These are phyloP conservation scores for Thamnophis sirtalis DNA, from an alignment of 2,113 vertebrate genomes.

Conservation along the genomic window DNA sequence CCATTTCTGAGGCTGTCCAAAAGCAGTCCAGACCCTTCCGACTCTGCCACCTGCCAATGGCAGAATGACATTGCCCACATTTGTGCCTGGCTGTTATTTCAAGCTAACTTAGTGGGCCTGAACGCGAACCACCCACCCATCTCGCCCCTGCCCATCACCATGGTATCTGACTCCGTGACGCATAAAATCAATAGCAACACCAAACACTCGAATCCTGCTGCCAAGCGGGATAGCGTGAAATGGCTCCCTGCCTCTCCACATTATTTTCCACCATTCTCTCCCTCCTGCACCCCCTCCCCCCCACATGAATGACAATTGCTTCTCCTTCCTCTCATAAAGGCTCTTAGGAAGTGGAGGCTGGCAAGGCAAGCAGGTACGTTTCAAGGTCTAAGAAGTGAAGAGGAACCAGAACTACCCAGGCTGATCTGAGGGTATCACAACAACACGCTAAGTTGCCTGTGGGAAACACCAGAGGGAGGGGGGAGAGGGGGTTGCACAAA, in stretches of 20 bases:
- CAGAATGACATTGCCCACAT: background rate
- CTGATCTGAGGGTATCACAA: background rate
- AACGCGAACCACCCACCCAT: constrained; percentile 7
- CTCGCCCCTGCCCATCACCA: constrained; percentile 21
- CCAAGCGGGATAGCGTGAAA: constrained; percentile 15
- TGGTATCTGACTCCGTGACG: constrained; percentile 28
- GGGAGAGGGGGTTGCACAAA: background rate
- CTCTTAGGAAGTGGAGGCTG: background rate
- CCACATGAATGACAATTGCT: background rate
- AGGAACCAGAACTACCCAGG: background rate
- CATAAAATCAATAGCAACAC: constrained; percentile 34
- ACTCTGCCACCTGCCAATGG: background rate
- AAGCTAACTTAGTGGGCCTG: constrained; percentile 13
- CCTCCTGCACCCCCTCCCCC: background rate
- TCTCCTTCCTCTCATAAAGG: background rate
- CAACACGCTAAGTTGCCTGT: background rate
- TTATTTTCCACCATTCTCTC: background rate
- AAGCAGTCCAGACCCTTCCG: background rate
- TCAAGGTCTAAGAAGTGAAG: constrained; percentile 9
- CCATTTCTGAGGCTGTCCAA: background rate
- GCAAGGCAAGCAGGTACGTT: background rate
- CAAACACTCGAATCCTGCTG: constrained; percentile 16
- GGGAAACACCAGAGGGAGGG: background rate
- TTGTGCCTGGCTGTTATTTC: background rate
- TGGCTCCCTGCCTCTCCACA: constrained; percentile 8